A percentile compares a stretch with the other conserved stretches of the same genome.
These are phyloP conservation scores for Brachionus angularis DNA, from an alignment of 1,140 invertebrate species.

Conservation along the genomic window DNA sequence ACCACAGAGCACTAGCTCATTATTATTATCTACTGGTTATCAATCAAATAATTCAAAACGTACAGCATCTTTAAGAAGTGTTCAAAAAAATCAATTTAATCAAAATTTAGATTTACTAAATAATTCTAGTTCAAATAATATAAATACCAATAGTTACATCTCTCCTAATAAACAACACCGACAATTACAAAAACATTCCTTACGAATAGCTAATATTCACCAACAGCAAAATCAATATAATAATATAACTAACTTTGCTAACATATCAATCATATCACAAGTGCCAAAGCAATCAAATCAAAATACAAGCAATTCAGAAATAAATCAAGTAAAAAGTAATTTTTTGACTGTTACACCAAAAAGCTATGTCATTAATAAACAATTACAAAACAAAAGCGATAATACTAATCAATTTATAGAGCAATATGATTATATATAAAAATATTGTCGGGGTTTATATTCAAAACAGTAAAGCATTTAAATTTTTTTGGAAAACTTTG, in stretches of 20 bases:
- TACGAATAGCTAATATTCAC: slow-evolving; percentile 27
- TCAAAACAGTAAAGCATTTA: too few species aligned
- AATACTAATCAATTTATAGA: not conserved
- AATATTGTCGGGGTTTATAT: too few species aligned
- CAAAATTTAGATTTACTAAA: slow-evolving; percentile 2
- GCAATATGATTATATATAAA: slow-evolving; percentile 23
- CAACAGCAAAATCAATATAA: slow-evolving; percentile 2
- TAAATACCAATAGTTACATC: too few species aligned
- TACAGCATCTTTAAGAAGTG: not conserved
- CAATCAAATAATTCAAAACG: not conserved
- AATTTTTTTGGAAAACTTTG: too few species aligned
- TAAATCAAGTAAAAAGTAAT: not conserved
- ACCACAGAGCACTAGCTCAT: too few species aligned
- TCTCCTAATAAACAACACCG: not conserved
- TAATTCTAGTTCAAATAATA: not conserved
- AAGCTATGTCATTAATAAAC: too few species aligned
- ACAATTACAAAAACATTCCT: slow-evolving; percentile 33
- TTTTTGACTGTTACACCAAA: not conserved
- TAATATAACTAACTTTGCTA: not conserved
- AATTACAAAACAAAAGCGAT: not conserved
- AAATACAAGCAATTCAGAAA: too few species aligned
- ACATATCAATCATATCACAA: not conserved
- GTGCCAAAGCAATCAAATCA: not conserved
- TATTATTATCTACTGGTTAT: too few species aligned
- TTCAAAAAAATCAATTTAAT: not conserved